Evolutionary conservation across 2,888 invertebrate species (phyloP).

Genomic region (Mythimna lalbum): DNA sequence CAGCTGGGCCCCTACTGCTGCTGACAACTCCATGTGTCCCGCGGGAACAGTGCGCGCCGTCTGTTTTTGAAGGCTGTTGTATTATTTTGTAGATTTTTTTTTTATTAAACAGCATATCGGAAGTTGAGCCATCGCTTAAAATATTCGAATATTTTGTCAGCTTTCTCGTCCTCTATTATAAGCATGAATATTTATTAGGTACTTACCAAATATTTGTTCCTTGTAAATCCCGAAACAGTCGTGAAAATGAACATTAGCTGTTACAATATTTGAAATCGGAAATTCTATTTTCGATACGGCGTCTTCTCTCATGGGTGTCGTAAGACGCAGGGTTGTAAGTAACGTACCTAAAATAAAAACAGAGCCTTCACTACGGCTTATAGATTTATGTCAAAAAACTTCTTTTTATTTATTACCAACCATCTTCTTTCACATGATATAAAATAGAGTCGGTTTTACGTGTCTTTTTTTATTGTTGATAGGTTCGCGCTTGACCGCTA

Average conservation of each 20-base stretch:
- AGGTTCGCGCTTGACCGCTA: no score
- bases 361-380: slow-evolving; percentile 16
- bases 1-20: no score
- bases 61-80: no score
- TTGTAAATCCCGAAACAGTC: slow-evolving; percentile 48
- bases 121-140: slow-evolving; percentile 9
- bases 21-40: no score
- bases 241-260: slow-evolving; percentile 51
- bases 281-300: slow-evolving; percentile 54
- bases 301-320: slow-evolving; percentile 34
- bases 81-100: no score
- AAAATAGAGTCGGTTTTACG: no score
- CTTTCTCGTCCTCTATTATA: slow-evolving; percentile 15
- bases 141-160: slow-evolving; percentile 37
- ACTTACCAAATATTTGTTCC: slow-evolving; percentile 49
- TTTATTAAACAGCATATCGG: slow-evolving; percentile 20
- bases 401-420: slow-evolving; percentile 10
- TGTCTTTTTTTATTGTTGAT: no score
- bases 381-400: neutral
- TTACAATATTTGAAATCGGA: slow-evolving; percentile 52
- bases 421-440: no score
- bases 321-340: slow-evolving; percentile 25
- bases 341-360: slow-evolving; percentile 7
- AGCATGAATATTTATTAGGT: slow-evolving; percentile 45
- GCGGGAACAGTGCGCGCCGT: no score